Percentiles rank a stretch among this genome's conserved stretches.
These are phyloP conservation scores for Varanus salvator DNA, from an alignment of 2,113 vertebrate species.

Conservation along the genomic window DNA sequence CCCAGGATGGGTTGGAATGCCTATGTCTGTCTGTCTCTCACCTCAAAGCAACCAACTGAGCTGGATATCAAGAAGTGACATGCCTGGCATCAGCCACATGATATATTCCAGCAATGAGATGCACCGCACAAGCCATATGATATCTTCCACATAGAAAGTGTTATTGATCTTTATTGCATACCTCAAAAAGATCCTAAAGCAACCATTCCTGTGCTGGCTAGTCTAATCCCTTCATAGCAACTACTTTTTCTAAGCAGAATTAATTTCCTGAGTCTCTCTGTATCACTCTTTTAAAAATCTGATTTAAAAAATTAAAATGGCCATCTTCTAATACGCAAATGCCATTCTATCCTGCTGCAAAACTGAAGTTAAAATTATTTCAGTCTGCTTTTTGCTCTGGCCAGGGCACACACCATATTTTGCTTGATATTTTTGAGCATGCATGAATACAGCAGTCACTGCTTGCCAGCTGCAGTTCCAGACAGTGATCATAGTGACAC, in stretches of 20 bases:
- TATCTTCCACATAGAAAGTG: neutral
- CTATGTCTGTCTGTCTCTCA: neutral
- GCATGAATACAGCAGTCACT: neutral
- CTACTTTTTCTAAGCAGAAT: conserved; percentile 4
- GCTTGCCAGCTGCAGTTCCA: neutral
- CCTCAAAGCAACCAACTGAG: neutral
- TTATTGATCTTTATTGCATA: neutral
- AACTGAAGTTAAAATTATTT: neutral
- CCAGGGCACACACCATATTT: neutral
- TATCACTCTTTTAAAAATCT: neutral
- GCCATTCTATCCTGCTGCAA: neutral
- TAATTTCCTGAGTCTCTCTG: conserved; percentile 8
- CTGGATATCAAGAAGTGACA: neutral
- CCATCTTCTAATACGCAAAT: neutral
- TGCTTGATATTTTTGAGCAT: neutral
- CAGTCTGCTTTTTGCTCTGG: neutral
- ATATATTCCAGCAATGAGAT: neutral
- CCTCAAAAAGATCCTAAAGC: neutral
- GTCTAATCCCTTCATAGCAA: neutral
- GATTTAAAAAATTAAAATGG: neutral
- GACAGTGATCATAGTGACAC: neutral
- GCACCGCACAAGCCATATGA: neutral
- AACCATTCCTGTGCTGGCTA: neutral
- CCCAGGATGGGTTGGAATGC: neutral
- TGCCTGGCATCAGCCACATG: neutral